Conservation (phyloP, 2,888 invertebrate genomes). For the Hetaerina titia region DNA sequence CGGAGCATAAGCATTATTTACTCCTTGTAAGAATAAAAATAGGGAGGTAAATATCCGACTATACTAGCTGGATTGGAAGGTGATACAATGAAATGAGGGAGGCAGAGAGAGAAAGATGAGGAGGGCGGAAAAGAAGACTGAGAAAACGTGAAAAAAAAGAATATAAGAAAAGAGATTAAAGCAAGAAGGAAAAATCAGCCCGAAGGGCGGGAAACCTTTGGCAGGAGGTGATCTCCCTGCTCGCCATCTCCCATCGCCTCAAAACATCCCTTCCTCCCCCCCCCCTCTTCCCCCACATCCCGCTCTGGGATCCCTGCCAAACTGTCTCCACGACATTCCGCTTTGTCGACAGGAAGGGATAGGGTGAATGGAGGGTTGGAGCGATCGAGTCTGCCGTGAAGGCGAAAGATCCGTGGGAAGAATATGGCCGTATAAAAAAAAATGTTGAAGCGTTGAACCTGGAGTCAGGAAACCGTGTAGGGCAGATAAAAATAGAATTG, state of each 20-base stretch:
- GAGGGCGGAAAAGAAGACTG: not conserved
- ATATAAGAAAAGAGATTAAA: not conserved
- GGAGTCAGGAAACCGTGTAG: not conserved
- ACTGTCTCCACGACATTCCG: conserved; percentile 38
- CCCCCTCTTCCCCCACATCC: not conserved
- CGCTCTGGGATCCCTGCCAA: conserved; percentile 22
- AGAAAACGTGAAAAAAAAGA: not conserved
- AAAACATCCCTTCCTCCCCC: not conserved
- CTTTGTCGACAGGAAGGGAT: conserved; percentile 1
- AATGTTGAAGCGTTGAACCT: not conserved
- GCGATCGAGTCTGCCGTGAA: not conserved
- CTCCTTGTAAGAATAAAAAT: too few relatives aligned
- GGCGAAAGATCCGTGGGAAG: conserved; percentile 37
- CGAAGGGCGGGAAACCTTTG: not conserved
- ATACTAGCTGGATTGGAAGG: too few relatives aligned
- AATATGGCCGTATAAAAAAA: conserved; percentile 1
- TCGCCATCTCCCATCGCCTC: not conserved
- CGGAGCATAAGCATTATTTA: too few relatives aligned
- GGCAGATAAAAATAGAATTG: not conserved
- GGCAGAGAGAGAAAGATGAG: not conserved
- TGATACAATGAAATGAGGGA: too few relatives aligned
- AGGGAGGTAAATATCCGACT: too few relatives aligned
- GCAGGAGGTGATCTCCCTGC: not conserved
- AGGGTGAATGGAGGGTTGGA: conserved; percentile 6
- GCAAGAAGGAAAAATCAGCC: not conserved